These are phyloP conservation scores for Onychomys torridus DNA, from an alignment of 2,797 vertebrate species.

Conservation along the genomic window DNA sequence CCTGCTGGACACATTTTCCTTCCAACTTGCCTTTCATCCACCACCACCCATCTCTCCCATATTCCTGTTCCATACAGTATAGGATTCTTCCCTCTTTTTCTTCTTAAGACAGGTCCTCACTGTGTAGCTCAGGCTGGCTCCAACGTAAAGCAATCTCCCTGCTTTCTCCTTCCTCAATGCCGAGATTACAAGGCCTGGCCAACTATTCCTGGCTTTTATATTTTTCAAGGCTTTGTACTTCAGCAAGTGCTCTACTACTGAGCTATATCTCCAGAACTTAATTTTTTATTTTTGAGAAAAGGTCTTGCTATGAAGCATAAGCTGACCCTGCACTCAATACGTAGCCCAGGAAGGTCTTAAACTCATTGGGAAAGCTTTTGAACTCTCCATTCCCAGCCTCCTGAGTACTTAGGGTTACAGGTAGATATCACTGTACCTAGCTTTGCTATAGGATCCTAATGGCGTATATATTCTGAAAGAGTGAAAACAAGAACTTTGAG, in stretches of 20 bases:
- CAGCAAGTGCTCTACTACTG: neutral
- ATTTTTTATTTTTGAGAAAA: neutral
- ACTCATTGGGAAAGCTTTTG: neutral
- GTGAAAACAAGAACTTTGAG: slow-evolving; percentile 1
- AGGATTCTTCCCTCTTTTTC: neutral
- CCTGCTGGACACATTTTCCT: neutral
- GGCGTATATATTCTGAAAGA: neutral
- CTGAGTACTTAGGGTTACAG: neutral
- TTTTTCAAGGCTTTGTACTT: neutral
- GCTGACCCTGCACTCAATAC: neutral
- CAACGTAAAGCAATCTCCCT: neutral
- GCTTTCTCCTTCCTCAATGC: neutral
- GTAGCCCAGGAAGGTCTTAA: neutral
- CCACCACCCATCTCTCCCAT: neutral
- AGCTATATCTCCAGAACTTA: neutral
- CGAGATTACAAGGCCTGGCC: neutral
- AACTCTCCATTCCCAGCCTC: neutral
- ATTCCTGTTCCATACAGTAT: neutral
- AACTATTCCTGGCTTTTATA: neutral
- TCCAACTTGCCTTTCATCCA: neutral
- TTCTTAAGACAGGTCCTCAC: neutral
- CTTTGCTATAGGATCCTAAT: neutral
- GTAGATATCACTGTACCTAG: neutral
- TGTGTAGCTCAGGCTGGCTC: neutral
- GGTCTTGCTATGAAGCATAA: neutral